A percentile compares a stretch with the other conserved stretches of the same genome.
Evolutionary conservation across 2,888 invertebrate genomes (phyloP).

Genomic region (Sepioteuthis lessoniana): DNA sequence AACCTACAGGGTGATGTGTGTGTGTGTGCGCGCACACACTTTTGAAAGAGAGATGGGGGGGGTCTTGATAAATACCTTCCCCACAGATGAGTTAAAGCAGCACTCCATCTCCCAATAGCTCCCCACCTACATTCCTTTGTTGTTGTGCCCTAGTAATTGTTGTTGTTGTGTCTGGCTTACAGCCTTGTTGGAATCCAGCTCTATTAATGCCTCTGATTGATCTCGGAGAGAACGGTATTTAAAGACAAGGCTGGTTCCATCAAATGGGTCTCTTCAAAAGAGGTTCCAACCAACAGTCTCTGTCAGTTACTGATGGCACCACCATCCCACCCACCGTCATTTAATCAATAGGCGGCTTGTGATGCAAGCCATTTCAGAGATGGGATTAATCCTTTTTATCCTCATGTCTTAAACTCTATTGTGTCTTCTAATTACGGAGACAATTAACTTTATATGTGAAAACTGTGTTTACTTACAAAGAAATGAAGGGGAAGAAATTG

Average conservation of each 20-base stretch:
- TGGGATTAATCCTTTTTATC: slow-evolving; percentile 18
- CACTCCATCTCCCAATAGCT: too few species aligned
- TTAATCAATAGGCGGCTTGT: not conserved
- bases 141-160: not conserved
- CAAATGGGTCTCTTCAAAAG: too few species aligned
- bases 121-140: not conserved
- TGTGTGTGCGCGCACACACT: too few species aligned
- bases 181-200: not conserved
- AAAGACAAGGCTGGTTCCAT: too few species aligned
- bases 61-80: too few species aligned
- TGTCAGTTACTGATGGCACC: too few species aligned
- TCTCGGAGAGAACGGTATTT: not conserved
- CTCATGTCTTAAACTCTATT: not conserved
- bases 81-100: too few species aligned
- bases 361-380: slow-evolving; percentile 17
- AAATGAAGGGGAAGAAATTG: not conserved
- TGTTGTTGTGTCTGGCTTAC: not conserved
- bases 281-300: too few species aligned
- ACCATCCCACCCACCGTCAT: too few species aligned
- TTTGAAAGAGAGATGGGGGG: too few species aligned
- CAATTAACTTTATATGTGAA: slow-evolving; percentile 6
- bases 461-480: not conserved
- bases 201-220: not conserved
- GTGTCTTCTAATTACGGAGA: slow-evolving; percentile 9
- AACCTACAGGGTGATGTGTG: too few species aligned